Percentiles rank a stretch among this genome's conserved stretches.
phyloP scores from a whole-genome alignment of 2,888 invertebrate genomes.

The Tenthredo distinguenda region DNA sequence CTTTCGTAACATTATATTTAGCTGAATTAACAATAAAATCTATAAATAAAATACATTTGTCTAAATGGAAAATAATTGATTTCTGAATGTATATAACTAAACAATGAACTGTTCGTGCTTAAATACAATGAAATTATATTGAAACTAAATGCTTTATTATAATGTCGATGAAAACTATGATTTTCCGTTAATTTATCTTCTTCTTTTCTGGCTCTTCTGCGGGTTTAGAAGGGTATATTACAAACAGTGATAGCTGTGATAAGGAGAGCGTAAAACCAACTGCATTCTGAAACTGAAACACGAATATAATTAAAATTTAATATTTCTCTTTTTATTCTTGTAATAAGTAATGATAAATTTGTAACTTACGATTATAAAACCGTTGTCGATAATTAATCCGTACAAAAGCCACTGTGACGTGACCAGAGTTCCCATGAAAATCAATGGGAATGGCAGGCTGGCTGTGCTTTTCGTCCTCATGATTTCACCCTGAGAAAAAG shows the following conservation, averaged over 20 bases:
- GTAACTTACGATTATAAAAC: slow-evolving; percentile 87
- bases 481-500: slow-evolving; percentile 84
- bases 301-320: slow-evolving; percentile 51
- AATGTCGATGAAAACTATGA: background rate
- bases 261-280: slow-evolving; percentile 83
- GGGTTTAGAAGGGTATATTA: slow-evolving; percentile 82
- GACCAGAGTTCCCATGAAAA: slow-evolving; percentile 90
- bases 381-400: slow-evolving; percentile 87
- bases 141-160: background rate
- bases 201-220: slow-evolving; percentile 52
- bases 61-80: background rate
- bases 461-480: slow-evolving; percentile 91
- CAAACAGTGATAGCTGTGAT: slow-evolving; percentile 85
- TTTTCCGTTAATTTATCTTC: slow-evolving; percentile 29
- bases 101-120: background rate
- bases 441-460: slow-evolving; percentile 92
- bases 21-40: background rate
- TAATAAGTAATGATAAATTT: background rate
- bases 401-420: slow-evolving; percentile 90
- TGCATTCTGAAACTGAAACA: slow-evolving; percentile 86
- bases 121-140: background rate
- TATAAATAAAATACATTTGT: background rate
- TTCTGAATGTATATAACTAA: background rate
- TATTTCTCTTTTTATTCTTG: background rate
- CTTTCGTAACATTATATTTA: slow-evolving; percentile 6